A percentile compares a stretch with the other conserved stretches of the same genome.
Evolutionary conservation across 2,113 vertebrate genomes (phyloP).

Genomic region (Azemiops feae): DNA sequence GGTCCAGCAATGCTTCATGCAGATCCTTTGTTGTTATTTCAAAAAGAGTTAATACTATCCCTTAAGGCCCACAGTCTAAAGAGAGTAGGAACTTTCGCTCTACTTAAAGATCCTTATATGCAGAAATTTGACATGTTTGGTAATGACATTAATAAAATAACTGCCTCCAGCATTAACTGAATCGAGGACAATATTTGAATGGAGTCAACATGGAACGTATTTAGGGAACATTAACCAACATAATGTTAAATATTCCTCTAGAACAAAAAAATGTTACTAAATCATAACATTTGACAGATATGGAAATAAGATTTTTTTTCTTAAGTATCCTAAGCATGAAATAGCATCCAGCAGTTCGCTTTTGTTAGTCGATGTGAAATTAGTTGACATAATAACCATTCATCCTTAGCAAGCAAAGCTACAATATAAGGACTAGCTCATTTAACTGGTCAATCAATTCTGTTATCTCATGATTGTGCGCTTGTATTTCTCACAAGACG

Average conservation of each 20-base stretch:
- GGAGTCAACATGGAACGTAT: neutral
- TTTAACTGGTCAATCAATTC: neutral
- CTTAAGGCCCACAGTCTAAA: neutral
- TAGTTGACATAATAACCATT: neutral
- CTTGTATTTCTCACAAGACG: neutral
- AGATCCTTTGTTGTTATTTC: neutral
- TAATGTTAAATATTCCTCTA: neutral
- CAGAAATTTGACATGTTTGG: neutral
- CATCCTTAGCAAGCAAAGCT: neutral
- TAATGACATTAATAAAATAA: neutral
- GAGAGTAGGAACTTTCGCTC: neutral
- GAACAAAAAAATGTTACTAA: neutral
- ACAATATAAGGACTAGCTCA: neutral
- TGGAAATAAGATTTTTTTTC: neutral
- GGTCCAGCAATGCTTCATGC: neutral
- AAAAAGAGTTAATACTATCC: neutral
- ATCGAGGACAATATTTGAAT: neutral
- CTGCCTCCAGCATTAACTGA: neutral
- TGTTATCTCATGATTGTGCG: neutral
- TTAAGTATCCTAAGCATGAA: neutral
- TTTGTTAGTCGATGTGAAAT: neutral
- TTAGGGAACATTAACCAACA: neutral
- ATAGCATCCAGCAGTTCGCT: neutral
- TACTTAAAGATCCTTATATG: neutral
- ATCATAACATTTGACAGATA: neutral